These are phyloP conservation scores for Drosophila falleni DNA, from an alignment of 2,888 invertebrate genomes.

Conservation along the genomic window DNA sequence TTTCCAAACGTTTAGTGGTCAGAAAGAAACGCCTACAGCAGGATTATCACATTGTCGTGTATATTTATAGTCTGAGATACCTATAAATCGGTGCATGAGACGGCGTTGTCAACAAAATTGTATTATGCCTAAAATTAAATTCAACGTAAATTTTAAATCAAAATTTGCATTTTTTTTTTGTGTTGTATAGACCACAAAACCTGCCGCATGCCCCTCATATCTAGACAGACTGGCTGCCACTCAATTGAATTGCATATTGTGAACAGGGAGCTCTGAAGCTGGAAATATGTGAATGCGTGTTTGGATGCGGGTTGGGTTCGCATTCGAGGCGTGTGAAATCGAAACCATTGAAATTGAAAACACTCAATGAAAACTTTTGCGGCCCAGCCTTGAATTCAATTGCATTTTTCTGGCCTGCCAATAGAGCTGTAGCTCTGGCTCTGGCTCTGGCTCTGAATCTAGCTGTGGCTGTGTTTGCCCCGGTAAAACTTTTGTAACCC, in stretches of 20 bases:
- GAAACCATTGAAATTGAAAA: slow-evolving; percentile 76
- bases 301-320: slow-evolving; percentile 36
- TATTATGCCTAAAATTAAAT: slow-evolving; percentile 39
- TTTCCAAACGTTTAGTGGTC: slow-evolving; percentile 37
- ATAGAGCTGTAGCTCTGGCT: slow-evolving; percentile 1
- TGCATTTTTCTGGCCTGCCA: slow-evolving; percentile 66
- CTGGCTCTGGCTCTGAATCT: slow-evolving; percentile 2
- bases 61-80: slow-evolving; percentile 26
- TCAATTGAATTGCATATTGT: slow-evolving; percentile 26
- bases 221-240: slow-evolving; percentile 14
- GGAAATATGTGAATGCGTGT: slow-evolving; percentile 37
- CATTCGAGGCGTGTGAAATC: slow-evolving; percentile 71
- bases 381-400: slow-evolving; percentile 69
- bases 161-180: slow-evolving; percentile 5
- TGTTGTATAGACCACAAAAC: slow-evolving; percentile 30
- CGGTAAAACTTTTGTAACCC: slow-evolving; percentile 56
- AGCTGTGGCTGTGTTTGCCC: slow-evolving; percentile 11
- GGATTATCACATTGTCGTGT: slow-evolving; percentile 49
- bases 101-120: slow-evolving; percentile 30
- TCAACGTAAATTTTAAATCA: slow-evolving; percentile 14
- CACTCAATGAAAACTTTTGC: slow-evolving; percentile 72
- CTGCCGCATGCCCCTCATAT: slow-evolving; percentile 8
- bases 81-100: slow-evolving; percentile 46
- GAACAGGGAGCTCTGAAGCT: slow-evolving; percentile 35
- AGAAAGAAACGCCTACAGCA: slow-evolving; percentile 44